Base-by-base conservation (phyloP, 2,888 invertebrate species). In the Cetonia aurata region DNA sequence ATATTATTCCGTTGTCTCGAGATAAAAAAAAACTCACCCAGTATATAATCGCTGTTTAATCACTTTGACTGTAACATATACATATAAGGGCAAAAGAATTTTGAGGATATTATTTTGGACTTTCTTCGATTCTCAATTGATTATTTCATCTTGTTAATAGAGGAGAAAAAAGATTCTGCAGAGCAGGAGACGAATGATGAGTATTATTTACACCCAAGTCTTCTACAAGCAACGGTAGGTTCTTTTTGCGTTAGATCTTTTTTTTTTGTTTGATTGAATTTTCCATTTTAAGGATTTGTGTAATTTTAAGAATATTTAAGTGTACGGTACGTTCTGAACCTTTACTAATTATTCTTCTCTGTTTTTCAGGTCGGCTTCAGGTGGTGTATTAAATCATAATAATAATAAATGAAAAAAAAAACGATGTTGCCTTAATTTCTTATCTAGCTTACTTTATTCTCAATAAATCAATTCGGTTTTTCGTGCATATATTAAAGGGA, bases 131-230 rank as follows among this genome's bases (percentile, higher is more conserved):
- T 9, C 48, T 25, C 10, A 48, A 44, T 17, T 10, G 1, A 1
- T 15, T 17, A 50, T 17, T 10, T 9, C n/a, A n/a, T 48, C 10
- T 41, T 41, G 15, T 19, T 41, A 8, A 12, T 52, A 75, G 73
- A 71, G 53, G 69, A 74, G 69, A 74, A 73, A 59, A 71, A 60
- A 31, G 76, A 77, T 80, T 84, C 84, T 75, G 75, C 82, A 84
- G 89, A 89, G 76, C 88, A 89, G 76, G 87, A 85, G 67, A 87
- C 85, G 56, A 87, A 87, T 69, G 87, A 86, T 73, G 91, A 90
- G 59, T 89, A 91, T 72, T 96, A 96, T 80, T 87, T 96, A 19
- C 96, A 96, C 83, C 96, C 95, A n/a, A 93, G 93, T 80, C 86
- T 96, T 74, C 84, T 86, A 19, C 87, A 90, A 3, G 85, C 89